These are phyloP conservation scores for Laticauda laticaudata DNA, from an alignment of 2,113 vertebrate genomes.

Conservation along the genomic window DNA sequence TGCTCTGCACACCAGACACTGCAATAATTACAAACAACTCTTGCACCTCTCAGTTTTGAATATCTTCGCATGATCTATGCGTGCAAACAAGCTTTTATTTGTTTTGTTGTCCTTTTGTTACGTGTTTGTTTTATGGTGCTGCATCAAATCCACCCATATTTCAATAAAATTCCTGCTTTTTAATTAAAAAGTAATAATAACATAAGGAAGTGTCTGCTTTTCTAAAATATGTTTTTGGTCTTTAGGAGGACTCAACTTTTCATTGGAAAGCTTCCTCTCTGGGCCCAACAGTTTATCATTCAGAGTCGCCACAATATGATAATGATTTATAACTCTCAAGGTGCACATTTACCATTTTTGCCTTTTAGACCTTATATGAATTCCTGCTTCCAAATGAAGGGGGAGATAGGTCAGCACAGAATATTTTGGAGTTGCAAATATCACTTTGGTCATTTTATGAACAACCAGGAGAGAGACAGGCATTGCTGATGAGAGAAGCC, in stretches of 20 bases:
- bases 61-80: background rate
- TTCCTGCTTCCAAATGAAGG: background rate
- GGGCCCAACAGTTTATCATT: background rate
- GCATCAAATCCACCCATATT: background rate
- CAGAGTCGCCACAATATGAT: background rate
- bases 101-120: background rate
- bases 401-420: background rate
- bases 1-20: background rate
- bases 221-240: background rate
- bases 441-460: background rate
- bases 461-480: background rate
- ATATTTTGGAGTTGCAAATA: background rate
- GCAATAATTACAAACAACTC: background rate
- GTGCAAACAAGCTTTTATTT: background rate
- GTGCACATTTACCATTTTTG: background rate
- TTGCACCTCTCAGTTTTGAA: background rate
- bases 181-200: background rate
- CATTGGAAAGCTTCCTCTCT: background rate
- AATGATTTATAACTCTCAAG: background rate
- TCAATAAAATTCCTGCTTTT: background rate
- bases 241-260: background rate
- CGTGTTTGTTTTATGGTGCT: background rate
- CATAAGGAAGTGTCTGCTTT: background rate
- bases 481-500: background rate
- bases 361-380: background rate